phyloP scores from a whole-genome alignment of 2,113 vertebrate genomes.

The Origma solitaria region DNA sequence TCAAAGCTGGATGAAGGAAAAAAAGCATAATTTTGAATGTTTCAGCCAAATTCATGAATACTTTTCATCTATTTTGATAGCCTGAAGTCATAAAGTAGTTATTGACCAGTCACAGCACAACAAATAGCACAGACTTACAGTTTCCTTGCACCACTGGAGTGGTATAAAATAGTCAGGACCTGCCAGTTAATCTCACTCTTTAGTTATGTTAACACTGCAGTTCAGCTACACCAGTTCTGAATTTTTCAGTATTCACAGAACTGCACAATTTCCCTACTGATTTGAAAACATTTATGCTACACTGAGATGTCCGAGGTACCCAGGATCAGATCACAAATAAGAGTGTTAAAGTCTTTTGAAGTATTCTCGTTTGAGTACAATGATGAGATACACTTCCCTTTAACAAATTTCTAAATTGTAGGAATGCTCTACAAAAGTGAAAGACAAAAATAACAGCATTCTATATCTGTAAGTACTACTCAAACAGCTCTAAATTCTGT shows the following conservation, averaged over 20 bases:
- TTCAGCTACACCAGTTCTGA: neutral
- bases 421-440: neutral
- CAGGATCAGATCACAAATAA: neutral
- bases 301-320: neutral
- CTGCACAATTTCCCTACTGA: neutral
- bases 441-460: neutral
- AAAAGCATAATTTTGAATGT: neutral
- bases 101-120: neutral
- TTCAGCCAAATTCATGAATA: neutral
- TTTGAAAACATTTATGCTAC: neutral
- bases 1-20: neutral
- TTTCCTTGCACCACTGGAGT: neutral
- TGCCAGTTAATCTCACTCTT: neutral
- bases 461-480: neutral
- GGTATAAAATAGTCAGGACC: neutral
- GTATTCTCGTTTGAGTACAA: neutral
- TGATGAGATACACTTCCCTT: neutral
- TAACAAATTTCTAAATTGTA: neutral
- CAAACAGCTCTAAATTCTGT: neutral
- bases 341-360: neutral
- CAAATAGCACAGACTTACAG: neutral
- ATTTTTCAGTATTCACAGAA: neutral
- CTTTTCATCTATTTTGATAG: neutral
- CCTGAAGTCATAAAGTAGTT: neutral
- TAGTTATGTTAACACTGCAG: neutral